A percentile compares a stretch with the other conserved stretches of the same genome.
Conservation (phyloP, 2,888 invertebrate genomes). For the Auanema sp. region DNA sequence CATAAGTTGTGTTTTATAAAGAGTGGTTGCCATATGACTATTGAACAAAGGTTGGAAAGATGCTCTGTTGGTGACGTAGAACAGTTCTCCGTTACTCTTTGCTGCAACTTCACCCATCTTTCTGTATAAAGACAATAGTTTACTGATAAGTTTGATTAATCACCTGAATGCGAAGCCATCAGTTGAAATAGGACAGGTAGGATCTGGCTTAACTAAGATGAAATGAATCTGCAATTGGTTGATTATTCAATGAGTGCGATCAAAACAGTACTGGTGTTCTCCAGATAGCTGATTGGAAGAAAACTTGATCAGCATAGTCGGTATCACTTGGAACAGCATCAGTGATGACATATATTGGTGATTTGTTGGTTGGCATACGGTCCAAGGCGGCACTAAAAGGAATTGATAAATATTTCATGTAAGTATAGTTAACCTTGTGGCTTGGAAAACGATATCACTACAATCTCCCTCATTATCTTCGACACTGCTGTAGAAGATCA, state of each 20-base stretch:
- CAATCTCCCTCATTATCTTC: conserved; percentile 36
- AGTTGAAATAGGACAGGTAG: conserved; percentile 29
- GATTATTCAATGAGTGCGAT: neutral
- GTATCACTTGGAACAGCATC: conserved; percentile 50
- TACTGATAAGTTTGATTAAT: too few relatives aligned
- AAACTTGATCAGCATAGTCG: conserved; percentile 33
- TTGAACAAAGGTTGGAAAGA: conserved; percentile 23
- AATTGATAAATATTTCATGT: neutral
- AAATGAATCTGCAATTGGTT: conserved; percentile 37
- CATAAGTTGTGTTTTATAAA: conserved; percentile 45
- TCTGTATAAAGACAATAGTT: neutral
- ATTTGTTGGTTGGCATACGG: conserved; percentile 36
- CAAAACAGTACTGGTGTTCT: conserved; percentile 32
- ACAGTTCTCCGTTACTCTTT: conserved; percentile 19
- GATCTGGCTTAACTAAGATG: conserved; percentile 34
- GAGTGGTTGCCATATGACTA: conserved; percentile 22
- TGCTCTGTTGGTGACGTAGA: conserved; percentile 16
- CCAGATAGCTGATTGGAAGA: conserved; percentile 45
- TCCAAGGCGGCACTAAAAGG: conserved; percentile 33
- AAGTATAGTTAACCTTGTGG: conserved; percentile 26
- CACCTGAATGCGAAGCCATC: conserved; percentile 33
- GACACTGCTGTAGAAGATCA: neutral
- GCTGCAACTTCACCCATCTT: conserved; percentile 36
- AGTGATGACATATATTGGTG: conserved; percentile 51
- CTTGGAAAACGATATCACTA: conserved; percentile 38